A percentile compares a stretch with the other conserved stretches of the same genome.
Evolutionary conservation across 1,140 invertebrate species (phyloP).

Genomic region (Batillaria attramentaria): DNA sequence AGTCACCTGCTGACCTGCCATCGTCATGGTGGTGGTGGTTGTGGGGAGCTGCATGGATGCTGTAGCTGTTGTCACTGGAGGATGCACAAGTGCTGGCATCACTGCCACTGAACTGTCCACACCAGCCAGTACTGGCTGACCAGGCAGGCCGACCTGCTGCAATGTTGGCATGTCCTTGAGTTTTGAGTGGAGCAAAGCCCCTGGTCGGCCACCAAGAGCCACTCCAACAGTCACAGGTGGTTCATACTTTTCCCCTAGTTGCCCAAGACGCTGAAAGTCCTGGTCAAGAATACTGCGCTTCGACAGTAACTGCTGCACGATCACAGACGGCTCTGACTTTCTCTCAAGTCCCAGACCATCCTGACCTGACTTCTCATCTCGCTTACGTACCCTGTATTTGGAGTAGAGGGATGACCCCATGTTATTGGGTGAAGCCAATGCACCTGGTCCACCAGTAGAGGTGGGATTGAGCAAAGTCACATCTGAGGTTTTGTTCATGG

Average conservation of each 20-base stretch:
- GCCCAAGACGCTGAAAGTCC: slow-evolving; percentile 93
- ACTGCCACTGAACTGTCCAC: background rate
- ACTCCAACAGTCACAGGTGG: background rate
- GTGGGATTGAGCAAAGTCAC: slow-evolving; percentile 43
- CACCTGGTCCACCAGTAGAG: slow-evolving; percentile 25
- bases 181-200: slow-evolving; percentile 63
- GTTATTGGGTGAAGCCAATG: slow-evolving; percentile 44
- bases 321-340: slow-evolving; percentile 86
- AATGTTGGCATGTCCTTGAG: slow-evolving; percentile 66
- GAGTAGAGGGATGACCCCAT: slow-evolving; percentile 52
- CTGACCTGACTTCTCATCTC: slow-evolving; percentile 50
- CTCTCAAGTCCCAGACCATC: slow-evolving; percentile 35
- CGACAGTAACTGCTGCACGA: slow-evolving; percentile 91
- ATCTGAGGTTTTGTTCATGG: slow-evolving; percentile 48
- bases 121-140: background rate
- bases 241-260: slow-evolving; percentile 79
- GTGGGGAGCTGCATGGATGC: slow-evolving; percentile 24
- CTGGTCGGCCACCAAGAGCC: background rate
- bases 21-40: slow-evolving; percentile 24
- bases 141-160: background rate
- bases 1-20: background rate
- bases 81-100: background rate
- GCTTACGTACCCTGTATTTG: slow-evolving; percentile 74
- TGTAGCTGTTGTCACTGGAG: slow-evolving; percentile 16
- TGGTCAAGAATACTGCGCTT: slow-evolving; percentile 93